Base-by-base conservation (phyloP, 2,797 vertebrate genomes). In the Microctenopoma lineatum region DNA sequence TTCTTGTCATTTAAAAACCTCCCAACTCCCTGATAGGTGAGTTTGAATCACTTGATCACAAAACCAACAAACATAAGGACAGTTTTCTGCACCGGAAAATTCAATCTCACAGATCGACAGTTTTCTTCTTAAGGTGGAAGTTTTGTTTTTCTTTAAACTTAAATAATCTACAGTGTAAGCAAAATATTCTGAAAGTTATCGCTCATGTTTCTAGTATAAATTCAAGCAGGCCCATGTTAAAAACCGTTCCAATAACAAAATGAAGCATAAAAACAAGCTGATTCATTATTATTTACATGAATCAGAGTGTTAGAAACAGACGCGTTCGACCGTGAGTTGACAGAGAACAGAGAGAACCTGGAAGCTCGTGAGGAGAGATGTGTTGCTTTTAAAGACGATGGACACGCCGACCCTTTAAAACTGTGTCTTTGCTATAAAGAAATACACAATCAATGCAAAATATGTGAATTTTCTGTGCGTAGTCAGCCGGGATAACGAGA, bases 321-420 rank as follows among this genome's bases (percentile, higher is more conserved):
- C 21, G 21, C 21, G 21, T 21, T 21, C 21, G 21, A 21, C 21
- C 21, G 21, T 21, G 21, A 21, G 58, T 51, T 53, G 12, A 32
- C 55, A 69, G n/a, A 66, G 34, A 76, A 55, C 55, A 73, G 70
- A 46, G 57, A 70, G 68, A 7, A 73, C 41, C 52, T 8, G 64
- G 21, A 39, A 64, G 57, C 44, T 1, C 18, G 21, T 16, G 57
- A 63, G 51, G 29, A 45, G 59, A 68, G 54, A 42, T 26, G 52
- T 8, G 16, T 44, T 52, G 54, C 52, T 67, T 77, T 60, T 45
- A 65, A 82, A 53, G 16, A 21, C 29, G 7, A 14, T 44, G 59
- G 36, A 55, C 27, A 56, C 41, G 82, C 53, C 41, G 12, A 45
- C 52, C 21, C 21, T 54, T 72, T 5, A 59, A 13, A 21, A 51